Conservation (phyloP, 2,113 vertebrate genomes). For the Pollachius pollachius region DNA sequence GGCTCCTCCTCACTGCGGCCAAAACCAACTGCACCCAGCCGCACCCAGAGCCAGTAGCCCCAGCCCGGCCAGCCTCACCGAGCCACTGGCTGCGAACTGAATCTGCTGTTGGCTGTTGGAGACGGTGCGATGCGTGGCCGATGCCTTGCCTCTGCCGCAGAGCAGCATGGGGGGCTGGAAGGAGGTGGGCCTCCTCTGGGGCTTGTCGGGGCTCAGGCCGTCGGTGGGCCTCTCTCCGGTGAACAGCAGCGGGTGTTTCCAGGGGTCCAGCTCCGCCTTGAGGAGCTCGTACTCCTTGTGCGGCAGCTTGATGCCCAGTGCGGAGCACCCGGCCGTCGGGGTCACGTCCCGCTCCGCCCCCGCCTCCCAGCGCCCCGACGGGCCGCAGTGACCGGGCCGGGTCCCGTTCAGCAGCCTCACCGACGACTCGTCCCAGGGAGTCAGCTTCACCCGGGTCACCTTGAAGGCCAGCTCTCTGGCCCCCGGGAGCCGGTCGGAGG, state of each 20-base stretch:
- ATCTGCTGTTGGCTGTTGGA: conserved; percentile 42
- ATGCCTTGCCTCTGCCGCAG: conserved; percentile 58
- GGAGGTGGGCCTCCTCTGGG: conserved; percentile 80
- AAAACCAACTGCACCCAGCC: conserved; percentile 45
- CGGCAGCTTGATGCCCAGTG: conserved; percentile 84
- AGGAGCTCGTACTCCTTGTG: conserved; percentile 90
- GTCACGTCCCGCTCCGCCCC: conserved; percentile 84
- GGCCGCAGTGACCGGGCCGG: conserved; percentile 76
- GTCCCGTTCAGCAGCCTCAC: conserved; percentile 78
- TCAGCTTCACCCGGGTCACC: conserved; percentile 78
- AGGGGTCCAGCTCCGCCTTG: conserved; percentile 76
- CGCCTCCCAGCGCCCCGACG: conserved; percentile 67
- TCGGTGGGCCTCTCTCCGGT: conserved; percentile 85
- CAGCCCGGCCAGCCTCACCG: conserved; percentile 29
- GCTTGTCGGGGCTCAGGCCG: conserved; percentile 81
- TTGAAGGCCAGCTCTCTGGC: conserved; percentile 83
- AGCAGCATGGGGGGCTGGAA: conserved; percentile 84
- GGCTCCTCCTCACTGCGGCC: conserved; percentile 42
- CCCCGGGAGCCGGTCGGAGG: conserved; percentile 71
- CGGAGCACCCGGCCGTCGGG: conserved; percentile 77
- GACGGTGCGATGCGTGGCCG: conserved; percentile 12
- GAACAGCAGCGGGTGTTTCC: conserved; percentile 78
- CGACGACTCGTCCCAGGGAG: conserved; percentile 69
- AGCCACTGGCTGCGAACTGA: conserved; percentile 46
- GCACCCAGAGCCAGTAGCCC: conserved; percentile 51